A percentile compares a stretch with the other conserved stretches of the same genome.
These are phyloP conservation scores for Orius insidiosus DNA, from an alignment of 1,140 invertebrate species.

Conservation along the genomic window DNA sequence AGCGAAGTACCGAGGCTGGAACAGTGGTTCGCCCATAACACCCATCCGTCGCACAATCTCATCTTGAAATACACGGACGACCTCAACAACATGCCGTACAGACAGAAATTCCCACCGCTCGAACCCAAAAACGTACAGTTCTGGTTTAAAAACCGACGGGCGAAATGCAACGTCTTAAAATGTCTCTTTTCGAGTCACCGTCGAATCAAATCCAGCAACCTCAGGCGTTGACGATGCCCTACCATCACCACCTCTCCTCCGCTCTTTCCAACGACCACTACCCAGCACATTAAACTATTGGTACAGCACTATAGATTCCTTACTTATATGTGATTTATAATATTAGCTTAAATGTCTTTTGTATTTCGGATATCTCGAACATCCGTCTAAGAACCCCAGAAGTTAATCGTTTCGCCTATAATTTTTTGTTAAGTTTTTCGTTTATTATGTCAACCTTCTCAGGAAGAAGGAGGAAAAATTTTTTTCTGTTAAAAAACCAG, in stretches of 20 bases:
- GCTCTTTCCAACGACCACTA: conserved; percentile 15
- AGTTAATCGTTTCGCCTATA: no score
- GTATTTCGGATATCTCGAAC: no score
- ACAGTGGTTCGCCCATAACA: conserved; percentile 94
- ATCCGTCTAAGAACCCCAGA: no score
- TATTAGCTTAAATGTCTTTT: no score
- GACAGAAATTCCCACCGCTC: conserved; percentile 88
- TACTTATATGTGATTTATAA: no score
- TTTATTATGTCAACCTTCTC: no score
- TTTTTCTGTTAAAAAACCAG: no score
- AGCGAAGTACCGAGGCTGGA: conserved; percentile 92
- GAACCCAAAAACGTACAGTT: conserved; percentile 98
- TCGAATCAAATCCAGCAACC: conserved; percentile 11
- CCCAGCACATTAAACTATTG: background rate
- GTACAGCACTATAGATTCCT: background rate
- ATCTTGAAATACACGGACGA: conserved; percentile 95
- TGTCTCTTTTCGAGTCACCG: conserved; percentile 48
- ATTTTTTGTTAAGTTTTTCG: no score
- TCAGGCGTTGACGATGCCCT: conserved; percentile 9
- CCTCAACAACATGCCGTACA: conserved; percentile 82
- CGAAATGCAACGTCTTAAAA: conserved; percentile 89
- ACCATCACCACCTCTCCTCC: conserved; percentile 19
- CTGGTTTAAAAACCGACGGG: conserved; percentile 89
- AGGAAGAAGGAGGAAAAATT: no score
- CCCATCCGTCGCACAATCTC: conserved; percentile 89